Percentiles rank a stretch among this genome's conserved stretches.
Conservation (phyloP, 37 sponge, comb jelly and placozoan species). For the Hormiphora californensis region DNA sequence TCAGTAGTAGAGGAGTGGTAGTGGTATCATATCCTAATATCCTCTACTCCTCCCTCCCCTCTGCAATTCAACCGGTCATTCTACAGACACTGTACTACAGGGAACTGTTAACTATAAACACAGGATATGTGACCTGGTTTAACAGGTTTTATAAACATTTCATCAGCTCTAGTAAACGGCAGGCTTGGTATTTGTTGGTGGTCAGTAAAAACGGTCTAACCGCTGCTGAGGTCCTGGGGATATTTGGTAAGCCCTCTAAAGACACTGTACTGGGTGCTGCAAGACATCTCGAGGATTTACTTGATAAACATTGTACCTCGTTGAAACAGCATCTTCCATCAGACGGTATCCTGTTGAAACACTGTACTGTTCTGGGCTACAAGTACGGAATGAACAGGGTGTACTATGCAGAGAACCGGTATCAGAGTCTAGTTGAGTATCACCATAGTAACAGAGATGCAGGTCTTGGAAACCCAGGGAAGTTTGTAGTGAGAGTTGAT, state of each 20-base stretch:
- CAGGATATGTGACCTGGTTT: constrained; percentile 42
- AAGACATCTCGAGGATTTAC: not conserved
- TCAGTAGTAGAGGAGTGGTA: not conserved
- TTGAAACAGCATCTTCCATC: constrained; percentile 15
- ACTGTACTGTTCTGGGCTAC: not conserved
- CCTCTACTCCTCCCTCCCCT: constrained; percentile 14
- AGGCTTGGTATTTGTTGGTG: constrained; percentile 1
- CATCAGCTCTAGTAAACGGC: constrained; percentile 10
- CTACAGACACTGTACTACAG: constrained; percentile 44
- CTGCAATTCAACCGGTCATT: not conserved
- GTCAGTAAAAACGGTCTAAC: constrained; percentile 27
- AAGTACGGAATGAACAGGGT: constrained; percentile 6
- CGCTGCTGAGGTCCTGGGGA: not conserved
- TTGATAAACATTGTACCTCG: not conserved
- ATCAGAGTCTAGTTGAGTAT: not conserved
- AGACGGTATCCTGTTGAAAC: not conserved
- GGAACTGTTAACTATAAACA: not conserved
- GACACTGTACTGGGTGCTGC: not conserved
- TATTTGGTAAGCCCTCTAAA: constrained; percentile 26
- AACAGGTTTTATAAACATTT: constrained; percentile 12
- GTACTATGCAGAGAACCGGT: not conserved
- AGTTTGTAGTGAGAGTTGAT: not conserved
- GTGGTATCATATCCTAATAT: constrained; percentile 32
- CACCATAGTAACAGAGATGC: not conserved
- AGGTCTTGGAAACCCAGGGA: not conserved